phyloP scores from a whole-genome alignment of 1,140 invertebrate genomes.

The Calycopis cecrops region DNA sequence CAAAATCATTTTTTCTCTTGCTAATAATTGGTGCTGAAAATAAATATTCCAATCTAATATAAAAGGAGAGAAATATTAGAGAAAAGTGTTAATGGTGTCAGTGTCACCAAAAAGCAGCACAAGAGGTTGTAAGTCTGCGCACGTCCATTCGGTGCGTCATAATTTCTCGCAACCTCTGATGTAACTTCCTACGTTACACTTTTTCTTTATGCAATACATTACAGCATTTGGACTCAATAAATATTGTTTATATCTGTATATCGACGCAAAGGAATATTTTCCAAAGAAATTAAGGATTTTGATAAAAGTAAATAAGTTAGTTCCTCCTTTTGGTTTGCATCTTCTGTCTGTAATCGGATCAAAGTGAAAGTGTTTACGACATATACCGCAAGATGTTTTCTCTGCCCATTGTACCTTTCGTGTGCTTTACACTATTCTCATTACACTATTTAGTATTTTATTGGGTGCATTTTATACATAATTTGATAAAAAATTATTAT shows the following conservation, averaged over 20 bases:
- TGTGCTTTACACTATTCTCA: too few relatives aligned
- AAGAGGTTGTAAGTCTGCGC: constrained; percentile 34
- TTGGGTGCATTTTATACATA: too few relatives aligned
- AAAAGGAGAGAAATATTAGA: constrained; percentile 28
- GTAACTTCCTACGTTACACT: constrained; percentile 47
- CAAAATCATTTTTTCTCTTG: too few relatives aligned
- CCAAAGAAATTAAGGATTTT: too few relatives aligned
- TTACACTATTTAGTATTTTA: too few relatives aligned
- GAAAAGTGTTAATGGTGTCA: constrained; percentile 63
- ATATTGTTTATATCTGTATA: not conserved
- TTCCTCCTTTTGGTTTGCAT: too few relatives aligned
- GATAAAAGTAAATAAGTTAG: too few relatives aligned
- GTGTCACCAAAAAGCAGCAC: constrained; percentile 55
- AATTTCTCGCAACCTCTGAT: constrained; percentile 56
- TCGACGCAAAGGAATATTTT: too few relatives aligned
- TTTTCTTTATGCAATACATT: constrained; percentile 50
- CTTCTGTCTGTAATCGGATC: constrained; percentile 1
- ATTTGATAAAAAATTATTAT: too few relatives aligned
- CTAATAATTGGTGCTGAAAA: too few relatives aligned
- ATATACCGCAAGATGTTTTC: not conserved
- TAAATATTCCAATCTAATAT: too few relatives aligned
- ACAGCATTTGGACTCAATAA: constrained; percentile 9
- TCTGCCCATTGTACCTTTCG: not conserved
- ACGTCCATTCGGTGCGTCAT: constrained; percentile 55
- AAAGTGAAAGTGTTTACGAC: constrained; percentile 14